Conservation (phyloP, 2,113 vertebrate genomes). For the Trochalopteron elliotii region DNA sequence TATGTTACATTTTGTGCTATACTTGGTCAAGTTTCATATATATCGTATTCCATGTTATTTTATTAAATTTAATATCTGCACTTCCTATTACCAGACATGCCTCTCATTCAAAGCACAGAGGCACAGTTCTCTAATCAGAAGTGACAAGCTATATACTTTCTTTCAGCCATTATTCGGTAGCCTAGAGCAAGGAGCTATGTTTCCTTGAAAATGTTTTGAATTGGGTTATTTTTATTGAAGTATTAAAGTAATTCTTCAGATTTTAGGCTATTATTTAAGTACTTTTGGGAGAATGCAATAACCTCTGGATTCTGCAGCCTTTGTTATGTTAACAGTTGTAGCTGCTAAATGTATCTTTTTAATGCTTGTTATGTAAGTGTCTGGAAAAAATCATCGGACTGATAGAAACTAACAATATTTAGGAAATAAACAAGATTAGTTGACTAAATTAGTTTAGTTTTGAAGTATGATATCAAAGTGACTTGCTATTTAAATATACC, state of each 20-base stretch:
- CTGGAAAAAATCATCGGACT: constrained; percentile 59
- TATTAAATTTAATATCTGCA: constrained; percentile 96
- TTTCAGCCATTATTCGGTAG: constrained; percentile 93
- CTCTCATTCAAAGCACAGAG: constrained; percentile 93
- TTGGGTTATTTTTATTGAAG: constrained; percentile 99
- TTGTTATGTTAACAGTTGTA: constrained; percentile 75
- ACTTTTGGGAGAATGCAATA: constrained; percentile 86
- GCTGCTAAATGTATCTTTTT: constrained; percentile 73
- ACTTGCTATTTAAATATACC: constrained; percentile 23
- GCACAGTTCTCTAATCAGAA: constrained; percentile 95
- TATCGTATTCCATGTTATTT: constrained; percentile 89
- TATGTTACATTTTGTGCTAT: constrained; percentile 73
- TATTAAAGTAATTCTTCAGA: constrained; percentile 99
- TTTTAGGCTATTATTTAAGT: constrained; percentile 96
- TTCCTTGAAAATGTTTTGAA: constrained; percentile 96
- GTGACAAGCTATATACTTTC: constrained; percentile 97
- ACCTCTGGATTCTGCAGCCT: constrained; percentile 77
- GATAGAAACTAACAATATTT: constrained; percentile 59
- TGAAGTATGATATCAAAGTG: constrained; percentile 30
- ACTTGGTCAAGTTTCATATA: constrained; percentile 87
- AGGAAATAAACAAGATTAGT: constrained; percentile 75
- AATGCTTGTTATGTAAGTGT: constrained; percentile 72
- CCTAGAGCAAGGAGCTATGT: constrained; percentile 90
- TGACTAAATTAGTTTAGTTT: constrained; percentile 63
- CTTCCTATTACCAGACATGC: constrained; percentile 91